Conservation (phyloP, 2,113 vertebrate species). For the Syrmaticus mikado region DNA sequence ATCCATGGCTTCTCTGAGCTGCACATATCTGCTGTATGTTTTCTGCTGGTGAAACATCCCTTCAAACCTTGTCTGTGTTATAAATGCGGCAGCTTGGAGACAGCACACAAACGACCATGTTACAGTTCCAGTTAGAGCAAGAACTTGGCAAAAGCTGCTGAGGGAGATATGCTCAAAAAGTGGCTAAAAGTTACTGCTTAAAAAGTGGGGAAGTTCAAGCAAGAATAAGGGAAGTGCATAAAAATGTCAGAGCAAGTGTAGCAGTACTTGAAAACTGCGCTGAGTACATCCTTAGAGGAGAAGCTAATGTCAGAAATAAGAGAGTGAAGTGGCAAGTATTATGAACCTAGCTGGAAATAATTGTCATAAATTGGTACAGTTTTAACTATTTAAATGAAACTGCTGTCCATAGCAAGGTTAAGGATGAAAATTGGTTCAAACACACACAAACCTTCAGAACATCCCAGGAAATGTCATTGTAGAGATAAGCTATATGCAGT, state of each 20-base stretch:
- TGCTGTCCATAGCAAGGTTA: not conserved
- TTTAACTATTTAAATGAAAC: not conserved
- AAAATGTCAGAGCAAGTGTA: not conserved
- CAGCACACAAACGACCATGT: not conserved
- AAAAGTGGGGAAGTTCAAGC: not conserved
- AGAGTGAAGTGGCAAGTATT: not conserved
- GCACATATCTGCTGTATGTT: not conserved
- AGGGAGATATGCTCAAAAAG: not conserved
- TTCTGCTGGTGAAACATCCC: not conserved
- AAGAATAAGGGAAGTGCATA: not conserved
- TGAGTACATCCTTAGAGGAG: accelerated
- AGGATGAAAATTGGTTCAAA: not conserved
- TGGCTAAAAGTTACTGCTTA: not conserved
- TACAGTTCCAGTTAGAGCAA: not conserved
- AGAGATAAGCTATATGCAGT: not conserved
- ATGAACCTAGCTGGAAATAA: not conserved
- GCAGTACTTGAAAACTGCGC: not conserved
- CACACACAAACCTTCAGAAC: not conserved
- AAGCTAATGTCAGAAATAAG: not conserved
- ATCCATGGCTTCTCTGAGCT: not conserved
- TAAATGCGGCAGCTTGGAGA: not conserved
- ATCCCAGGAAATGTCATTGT: not conserved
- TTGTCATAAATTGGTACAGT: not conserved
- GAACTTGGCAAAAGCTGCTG: not conserved
- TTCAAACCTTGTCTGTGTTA: not conserved